A percentile compares a stretch with the other conserved stretches of the same genome.
Evolutionary conservation across 2,113 vertebrate species (phyloP).

Genomic region (Pteruthius melanotis): DNA sequence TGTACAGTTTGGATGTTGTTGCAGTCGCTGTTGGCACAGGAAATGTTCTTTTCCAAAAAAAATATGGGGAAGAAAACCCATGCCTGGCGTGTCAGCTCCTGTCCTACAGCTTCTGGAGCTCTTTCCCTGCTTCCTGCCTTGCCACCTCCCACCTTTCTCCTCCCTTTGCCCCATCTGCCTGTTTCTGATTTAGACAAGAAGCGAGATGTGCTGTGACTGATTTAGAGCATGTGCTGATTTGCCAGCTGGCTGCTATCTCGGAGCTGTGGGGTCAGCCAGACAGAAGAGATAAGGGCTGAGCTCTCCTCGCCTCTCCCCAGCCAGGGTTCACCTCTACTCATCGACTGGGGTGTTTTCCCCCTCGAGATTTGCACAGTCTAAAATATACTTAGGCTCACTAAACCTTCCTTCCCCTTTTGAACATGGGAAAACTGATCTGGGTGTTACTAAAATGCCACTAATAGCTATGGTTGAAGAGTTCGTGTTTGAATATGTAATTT

Average conservation of each 20-base stretch:
- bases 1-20: background rate
- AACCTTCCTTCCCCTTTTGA: background rate
- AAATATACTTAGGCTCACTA: accelerated
- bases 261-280: background rate
- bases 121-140: background rate
- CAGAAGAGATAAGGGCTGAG: background rate
- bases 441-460: background rate
- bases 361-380: background rate
- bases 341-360: background rate
- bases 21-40: accelerated
- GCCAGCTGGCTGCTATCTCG: background rate
- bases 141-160: background rate
- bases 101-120: background rate
- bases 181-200: background rate
- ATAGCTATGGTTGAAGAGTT: background rate
- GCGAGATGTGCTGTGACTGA: background rate
- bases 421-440: background rate
- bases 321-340: background rate
- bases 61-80: accelerated
- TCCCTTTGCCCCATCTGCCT: background rate
- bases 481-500: background rate
- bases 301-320: background rate
- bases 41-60: background rate
- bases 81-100: background rate
- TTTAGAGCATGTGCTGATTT: conserved; percentile 9